phyloP scores from a whole-genome alignment of 2,113 vertebrate species.

The Macquaria australasica region DNA sequence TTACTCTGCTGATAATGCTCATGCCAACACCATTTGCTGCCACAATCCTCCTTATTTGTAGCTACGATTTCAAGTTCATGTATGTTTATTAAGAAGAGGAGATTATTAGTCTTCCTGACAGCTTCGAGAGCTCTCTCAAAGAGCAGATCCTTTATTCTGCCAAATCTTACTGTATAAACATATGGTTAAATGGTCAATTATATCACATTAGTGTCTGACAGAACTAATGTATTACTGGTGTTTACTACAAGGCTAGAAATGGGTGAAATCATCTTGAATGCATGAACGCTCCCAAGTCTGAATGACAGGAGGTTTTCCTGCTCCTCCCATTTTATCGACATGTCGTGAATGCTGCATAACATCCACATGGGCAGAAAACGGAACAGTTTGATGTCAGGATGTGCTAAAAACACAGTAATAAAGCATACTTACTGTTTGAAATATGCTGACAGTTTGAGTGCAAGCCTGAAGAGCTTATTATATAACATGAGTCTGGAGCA shows the following conservation, averaged over 20 bases:
- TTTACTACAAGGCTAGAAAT: not conserved
- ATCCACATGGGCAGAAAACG: not conserved
- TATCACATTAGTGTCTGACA: not conserved
- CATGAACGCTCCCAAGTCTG: not conserved
- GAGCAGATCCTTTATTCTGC: not conserved
- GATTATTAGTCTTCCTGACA: not conserved
- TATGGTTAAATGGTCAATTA: not conserved
- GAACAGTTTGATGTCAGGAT: not conserved
- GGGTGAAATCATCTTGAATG: not conserved
- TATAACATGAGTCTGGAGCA: conserved; percentile 33
- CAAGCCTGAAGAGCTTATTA: conserved; percentile 28
- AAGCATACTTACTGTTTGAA: conserved; percentile 10
- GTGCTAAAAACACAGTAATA: conserved; percentile 13
- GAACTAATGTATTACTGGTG: not conserved
- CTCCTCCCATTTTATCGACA: not conserved
- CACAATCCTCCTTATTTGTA: not conserved
- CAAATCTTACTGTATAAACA: not conserved
- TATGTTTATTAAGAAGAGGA: not conserved
- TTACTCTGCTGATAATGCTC: not conserved
- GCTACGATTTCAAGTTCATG: not conserved
- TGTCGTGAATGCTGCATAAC: not conserved
- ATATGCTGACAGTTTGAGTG: conserved; percentile 28
- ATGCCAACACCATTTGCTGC: not conserved
- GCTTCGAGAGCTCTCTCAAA: not conserved
- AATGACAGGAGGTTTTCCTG: conserved; percentile 20